Evolutionary conservation across 2,797 vertebrate genomes (phyloP).

Genomic region (Esox masquinongy): DNA sequence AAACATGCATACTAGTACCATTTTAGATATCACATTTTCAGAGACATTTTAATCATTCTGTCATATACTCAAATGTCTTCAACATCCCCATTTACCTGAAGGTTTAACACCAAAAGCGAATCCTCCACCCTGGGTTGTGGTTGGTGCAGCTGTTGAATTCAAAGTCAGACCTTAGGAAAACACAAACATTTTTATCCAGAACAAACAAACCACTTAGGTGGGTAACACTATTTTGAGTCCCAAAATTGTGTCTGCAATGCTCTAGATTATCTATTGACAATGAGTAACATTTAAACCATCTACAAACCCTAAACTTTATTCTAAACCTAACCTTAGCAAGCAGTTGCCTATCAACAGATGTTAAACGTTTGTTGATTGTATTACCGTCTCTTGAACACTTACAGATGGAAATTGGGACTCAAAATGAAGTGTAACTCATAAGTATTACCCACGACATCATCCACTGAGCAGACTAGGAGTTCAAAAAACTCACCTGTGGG

Average conservation of each 20-base stretch:
- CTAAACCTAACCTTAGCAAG: no score
- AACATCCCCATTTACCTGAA: slow-evolving; percentile 56
- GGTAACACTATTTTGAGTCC: no score
- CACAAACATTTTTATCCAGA: background rate
- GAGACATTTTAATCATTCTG: background rate
- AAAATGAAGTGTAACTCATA: no score
- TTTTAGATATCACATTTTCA: background rate
- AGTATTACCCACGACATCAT: background rate
- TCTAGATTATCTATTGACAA: no score
- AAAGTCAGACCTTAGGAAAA: slow-evolving; percentile 56
- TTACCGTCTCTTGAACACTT: no score
- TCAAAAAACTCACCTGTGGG: slow-evolving; percentile 46
- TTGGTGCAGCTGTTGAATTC: slow-evolving; percentile 36
- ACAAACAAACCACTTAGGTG: background rate
- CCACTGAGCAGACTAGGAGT: background rate
- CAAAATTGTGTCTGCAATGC: no score
- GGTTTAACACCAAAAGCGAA: slow-evolving; percentile 81
- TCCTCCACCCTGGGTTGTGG: slow-evolving; percentile 56
- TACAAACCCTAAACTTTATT: no score
- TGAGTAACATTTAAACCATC: no score
- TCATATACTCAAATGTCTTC: background rate
- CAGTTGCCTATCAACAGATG: no score
- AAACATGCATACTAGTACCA: background rate
- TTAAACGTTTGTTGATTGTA: no score
- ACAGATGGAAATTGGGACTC: no score